phyloP scores from a whole-genome alignment of 2,888 invertebrate species.

The Peribatodes rhomboidaria region DNA sequence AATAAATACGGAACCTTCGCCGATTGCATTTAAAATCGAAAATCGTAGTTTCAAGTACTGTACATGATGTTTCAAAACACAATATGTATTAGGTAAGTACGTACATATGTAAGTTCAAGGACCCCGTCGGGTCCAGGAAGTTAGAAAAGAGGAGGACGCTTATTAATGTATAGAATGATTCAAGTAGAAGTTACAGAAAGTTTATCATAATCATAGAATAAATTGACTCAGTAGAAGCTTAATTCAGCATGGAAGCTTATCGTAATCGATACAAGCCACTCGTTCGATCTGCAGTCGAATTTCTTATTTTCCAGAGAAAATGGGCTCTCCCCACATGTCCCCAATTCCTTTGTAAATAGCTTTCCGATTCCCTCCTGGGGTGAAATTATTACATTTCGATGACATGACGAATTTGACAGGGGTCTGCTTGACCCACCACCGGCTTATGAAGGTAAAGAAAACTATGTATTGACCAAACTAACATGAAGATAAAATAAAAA shows the following conservation, averaged over 20 bases:
- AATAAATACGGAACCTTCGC: no score
- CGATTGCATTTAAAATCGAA: no score
- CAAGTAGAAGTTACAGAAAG: no score
- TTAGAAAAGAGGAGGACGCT: no score
- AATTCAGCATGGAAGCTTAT: slow-evolving; percentile 11
- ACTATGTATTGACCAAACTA: background rate
- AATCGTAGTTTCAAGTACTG: no score
- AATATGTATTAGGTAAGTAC: no score
- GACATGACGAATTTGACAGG: slow-evolving; percentile 82
- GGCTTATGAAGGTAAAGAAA: background rate
- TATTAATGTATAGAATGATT: no score
- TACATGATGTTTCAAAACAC: no score
- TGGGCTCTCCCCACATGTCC: slow-evolving; percentile 59
- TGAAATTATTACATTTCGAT: slow-evolving; percentile 83
- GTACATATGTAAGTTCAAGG: no score
- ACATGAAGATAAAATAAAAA: background rate
- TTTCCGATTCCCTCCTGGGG: slow-evolving; percentile 63
- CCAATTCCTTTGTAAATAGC: slow-evolving; percentile 77
- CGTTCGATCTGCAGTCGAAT: slow-evolving; percentile 63
- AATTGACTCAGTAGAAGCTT: background rate
- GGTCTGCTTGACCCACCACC: slow-evolving; percentile 62
- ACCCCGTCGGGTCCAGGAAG: no score
- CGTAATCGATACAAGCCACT: slow-evolving; percentile 48
- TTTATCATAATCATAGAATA: background rate
- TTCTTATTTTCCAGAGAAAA: slow-evolving; percentile 65